Conservation (phyloP, 2,113 vertebrate genomes). For the Serinus canaria region DNA sequence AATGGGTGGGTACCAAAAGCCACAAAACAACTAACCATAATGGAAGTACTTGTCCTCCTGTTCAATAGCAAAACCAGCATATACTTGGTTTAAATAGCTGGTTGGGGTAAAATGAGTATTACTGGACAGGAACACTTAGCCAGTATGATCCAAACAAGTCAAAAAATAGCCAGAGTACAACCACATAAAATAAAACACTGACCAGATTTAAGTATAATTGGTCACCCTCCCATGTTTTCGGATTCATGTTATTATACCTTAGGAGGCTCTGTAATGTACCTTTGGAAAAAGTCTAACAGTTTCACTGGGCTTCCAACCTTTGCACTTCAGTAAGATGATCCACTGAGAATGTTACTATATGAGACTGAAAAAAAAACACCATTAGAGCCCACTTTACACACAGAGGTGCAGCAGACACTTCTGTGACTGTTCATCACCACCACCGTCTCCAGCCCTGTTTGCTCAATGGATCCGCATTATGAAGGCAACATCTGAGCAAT, state of each 20-base stretch:
- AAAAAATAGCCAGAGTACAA: slow-evolving; percentile 82
- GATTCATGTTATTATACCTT: slow-evolving; percentile 59
- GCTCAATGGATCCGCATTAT: not conserved
- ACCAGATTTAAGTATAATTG: slow-evolving; percentile 75
- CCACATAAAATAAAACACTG: slow-evolving; percentile 76
- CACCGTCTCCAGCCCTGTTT: not conserved
- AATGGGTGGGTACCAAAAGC: slow-evolving; percentile 85
- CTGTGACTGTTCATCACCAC: not conserved
- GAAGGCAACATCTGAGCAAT: not conserved
- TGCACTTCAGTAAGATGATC: slow-evolving; percentile 26
- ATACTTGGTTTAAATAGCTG: slow-evolving; percentile 83
- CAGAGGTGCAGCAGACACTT: not conserved
- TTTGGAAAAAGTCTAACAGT: slow-evolving; percentile 22
- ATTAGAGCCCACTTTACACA: not conserved
- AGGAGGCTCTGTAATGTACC: slow-evolving; percentile 3
- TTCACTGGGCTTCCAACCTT: slow-evolving; percentile 15
- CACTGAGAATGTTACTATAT: not conserved
- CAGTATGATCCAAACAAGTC: slow-evolving; percentile 77
- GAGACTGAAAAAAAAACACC: not conserved
- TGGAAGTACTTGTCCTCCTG: slow-evolving; percentile 76
- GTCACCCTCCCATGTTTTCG: slow-evolving; percentile 60
- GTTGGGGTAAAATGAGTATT: slow-evolving; percentile 72
- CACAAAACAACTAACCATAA: slow-evolving; percentile 85
- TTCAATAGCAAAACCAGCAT: slow-evolving; percentile 83
- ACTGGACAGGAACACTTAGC: slow-evolving; percentile 70